Percentiles rank a stretch among this genome's conserved stretches.
phyloP scores from a whole-genome alignment of 2,888 invertebrate genomes.

The Diarsia rubi region DNA sequence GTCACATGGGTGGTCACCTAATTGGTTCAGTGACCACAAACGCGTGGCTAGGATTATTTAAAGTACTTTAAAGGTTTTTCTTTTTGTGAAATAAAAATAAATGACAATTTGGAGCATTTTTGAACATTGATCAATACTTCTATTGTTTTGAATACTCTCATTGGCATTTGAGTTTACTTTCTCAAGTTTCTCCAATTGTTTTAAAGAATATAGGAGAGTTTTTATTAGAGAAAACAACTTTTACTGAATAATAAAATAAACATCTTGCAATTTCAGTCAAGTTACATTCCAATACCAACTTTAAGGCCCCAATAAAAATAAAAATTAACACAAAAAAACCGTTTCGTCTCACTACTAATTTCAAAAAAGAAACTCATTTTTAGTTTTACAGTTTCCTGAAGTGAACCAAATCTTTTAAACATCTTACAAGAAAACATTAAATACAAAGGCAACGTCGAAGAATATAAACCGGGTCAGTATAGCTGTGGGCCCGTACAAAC shows the following conservation, averaged over 20 bases:
- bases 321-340: slow-evolving; percentile 4
- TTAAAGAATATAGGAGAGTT: not conserved
- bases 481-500: slow-evolving; percentile 35
- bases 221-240: not conserved
- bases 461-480: slow-evolving; percentile 64
- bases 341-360: not conserved
- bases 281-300: not conserved
- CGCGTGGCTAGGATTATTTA: not conserved
- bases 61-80: not conserved
- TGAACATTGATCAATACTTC: not conserved
- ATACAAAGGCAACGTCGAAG: slow-evolving; percentile 45
- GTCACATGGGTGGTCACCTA: not conserved
- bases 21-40: not conserved
- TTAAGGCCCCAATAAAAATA: slow-evolving; percentile 4
- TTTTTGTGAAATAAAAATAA: not conserved
- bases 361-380: slow-evolving; percentile 6
- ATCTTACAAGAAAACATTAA: slow-evolving; percentile 38
- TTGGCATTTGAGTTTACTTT: too few relatives aligned
- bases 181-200: too few relatives aligned
- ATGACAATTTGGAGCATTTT: too few relatives aligned
- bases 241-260: not conserved
- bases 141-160: too few relatives aligned
- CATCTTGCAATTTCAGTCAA: not conserved
- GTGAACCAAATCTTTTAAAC: slow-evolving; percentile 47
- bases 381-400: slow-evolving; percentile 22